A percentile compares a stretch with the other conserved stretches of the same genome.
phyloP scores from a whole-genome alignment of 1,140 invertebrate species.

The Neodiprion pinetum region DNA sequence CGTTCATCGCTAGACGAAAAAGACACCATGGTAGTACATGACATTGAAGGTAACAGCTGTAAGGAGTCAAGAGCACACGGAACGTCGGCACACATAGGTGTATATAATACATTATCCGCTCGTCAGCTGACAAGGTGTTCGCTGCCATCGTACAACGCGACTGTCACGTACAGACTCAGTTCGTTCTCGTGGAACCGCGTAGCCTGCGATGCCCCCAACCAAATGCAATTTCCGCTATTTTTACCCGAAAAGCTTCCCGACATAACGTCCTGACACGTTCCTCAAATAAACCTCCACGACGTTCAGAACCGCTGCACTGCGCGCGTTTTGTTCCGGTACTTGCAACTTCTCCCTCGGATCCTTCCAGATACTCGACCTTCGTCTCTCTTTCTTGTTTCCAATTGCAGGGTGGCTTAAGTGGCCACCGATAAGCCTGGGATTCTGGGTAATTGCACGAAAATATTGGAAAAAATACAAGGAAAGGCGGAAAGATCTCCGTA shows the following conservation, averaged over 20 bases:
- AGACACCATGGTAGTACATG: background rate
- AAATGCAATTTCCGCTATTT: constrained; percentile 62
- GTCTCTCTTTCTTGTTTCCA: background rate
- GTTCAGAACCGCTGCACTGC: background rate
- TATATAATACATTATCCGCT: constrained; percentile 49
- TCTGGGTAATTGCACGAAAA: no score
- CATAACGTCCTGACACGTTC: constrained; percentile 56
- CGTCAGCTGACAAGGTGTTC: constrained; percentile 49
- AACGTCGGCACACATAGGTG: constrained; percentile 24
- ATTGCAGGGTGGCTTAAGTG: background rate
- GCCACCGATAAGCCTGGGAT: no score
- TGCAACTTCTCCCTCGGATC: background rate
- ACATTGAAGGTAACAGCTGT: constrained; percentile 50
- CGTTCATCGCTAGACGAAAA: background rate
- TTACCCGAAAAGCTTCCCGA: constrained; percentile 59
- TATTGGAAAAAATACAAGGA: no score
- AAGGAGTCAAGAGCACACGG: constrained; percentile 38
- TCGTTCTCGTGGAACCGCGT: constrained; percentile 31
- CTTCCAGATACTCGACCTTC: background rate
- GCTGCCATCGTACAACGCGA: constrained; percentile 35
- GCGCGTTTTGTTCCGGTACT: background rate
- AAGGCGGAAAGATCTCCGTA: no score
- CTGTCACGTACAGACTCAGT: constrained; percentile 58
- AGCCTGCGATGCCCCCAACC: constrained; percentile 33
- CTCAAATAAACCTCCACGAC: constrained; percentile 50